Conservation (phyloP, 2,888 invertebrate genomes). For the Aelia acuminata region DNA sequence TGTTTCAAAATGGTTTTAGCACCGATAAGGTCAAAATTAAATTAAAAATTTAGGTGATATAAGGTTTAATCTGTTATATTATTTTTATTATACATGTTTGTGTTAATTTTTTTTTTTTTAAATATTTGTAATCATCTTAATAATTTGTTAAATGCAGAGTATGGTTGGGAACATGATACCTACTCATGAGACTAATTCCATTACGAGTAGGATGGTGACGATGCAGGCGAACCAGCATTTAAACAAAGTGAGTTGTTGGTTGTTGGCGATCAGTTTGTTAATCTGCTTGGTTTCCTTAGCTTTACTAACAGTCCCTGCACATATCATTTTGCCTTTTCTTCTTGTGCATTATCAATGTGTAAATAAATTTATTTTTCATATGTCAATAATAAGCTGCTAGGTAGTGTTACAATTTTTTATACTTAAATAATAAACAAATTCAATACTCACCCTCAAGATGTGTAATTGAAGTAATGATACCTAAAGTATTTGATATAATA, state of each 20-base stretch:
- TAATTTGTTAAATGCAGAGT: slow-evolving; percentile 44
- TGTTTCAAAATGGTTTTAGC: no score
- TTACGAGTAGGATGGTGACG: slow-evolving; percentile 40
- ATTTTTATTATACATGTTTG: background rate
- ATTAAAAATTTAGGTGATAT: no score
- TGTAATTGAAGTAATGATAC: no score
- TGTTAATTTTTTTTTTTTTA: background rate
- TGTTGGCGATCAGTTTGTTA: background rate
- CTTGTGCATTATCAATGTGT: background rate
- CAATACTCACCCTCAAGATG: no score
- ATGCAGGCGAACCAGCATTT: slow-evolving; percentile 64
- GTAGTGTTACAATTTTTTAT: background rate
- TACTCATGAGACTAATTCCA: slow-evolving; percentile 8
- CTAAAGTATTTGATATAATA: no score
- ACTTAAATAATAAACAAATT: no score
- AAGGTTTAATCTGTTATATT: background rate
- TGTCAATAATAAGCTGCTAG: background rate
- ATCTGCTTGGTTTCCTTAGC: slow-evolving; percentile 29
- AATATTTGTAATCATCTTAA: background rate
- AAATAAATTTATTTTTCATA: background rate
- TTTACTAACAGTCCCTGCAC: background rate
- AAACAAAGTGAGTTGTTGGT: slow-evolving; percentile 62
- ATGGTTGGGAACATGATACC: slow-evolving; percentile 50
- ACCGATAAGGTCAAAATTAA: no score
- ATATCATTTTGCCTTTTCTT: background rate